Percentiles rank a stretch among this genome's conserved stretches.
phyloP scores from a whole-genome alignment of 2,797 vertebrate species.

The Trachurus trachurus region DNA sequence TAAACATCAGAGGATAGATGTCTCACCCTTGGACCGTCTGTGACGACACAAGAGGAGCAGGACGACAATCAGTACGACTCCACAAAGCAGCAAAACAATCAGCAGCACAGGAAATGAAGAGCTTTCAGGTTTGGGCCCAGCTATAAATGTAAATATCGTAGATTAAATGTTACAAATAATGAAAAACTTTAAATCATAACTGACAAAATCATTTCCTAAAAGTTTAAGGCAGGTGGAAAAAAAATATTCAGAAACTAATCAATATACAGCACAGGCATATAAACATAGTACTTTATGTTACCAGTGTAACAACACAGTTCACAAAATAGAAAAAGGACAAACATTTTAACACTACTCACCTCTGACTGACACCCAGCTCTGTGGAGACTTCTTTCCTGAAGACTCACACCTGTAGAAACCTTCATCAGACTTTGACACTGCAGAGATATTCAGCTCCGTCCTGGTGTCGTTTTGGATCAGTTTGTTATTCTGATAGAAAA shows the following conservation, averaged over 20 bases:
- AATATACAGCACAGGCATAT: no score
- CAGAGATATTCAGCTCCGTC: no score
- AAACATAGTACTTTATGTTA: no score
- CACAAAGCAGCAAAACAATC: not conserved
- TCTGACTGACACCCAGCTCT: not conserved
- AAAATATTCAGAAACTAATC: conserved; percentile 28
- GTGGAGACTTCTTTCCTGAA: no score
- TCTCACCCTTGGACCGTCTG: conserved; percentile 24
- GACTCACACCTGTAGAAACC: no score
- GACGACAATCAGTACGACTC: not conserved
- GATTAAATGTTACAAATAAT: not conserved
- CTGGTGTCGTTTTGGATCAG: no score
- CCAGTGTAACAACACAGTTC: no score
- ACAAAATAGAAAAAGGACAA: no score
- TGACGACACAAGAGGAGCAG: not conserved
- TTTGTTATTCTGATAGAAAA: no score
- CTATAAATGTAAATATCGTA: not conserved
- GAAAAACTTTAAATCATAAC: not conserved
- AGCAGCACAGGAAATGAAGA: not conserved
- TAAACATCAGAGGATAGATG: not conserved
- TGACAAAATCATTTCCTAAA: not conserved
- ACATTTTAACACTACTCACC: no score
- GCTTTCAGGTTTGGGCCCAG: not conserved
- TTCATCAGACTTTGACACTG: no score
- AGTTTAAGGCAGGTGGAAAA: not conserved